Conservation (phyloP, 2,888 invertebrate species). For the Eulithis prunata region DNA sequence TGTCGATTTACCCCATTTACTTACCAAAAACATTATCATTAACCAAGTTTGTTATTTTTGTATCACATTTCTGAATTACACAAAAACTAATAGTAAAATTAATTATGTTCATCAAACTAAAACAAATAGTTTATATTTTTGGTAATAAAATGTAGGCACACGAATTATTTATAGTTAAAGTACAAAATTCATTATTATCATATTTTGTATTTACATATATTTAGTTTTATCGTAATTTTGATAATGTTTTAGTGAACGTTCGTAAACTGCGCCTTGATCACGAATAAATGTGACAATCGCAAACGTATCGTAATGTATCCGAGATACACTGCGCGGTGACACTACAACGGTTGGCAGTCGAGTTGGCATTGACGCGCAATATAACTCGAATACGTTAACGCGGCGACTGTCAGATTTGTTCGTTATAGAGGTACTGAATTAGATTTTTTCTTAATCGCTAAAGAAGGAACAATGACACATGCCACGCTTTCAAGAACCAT, state of each 20-base stretch:
- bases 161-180: not conserved
- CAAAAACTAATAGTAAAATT: not conserved
- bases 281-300: no score
- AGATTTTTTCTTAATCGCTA: slow-evolving; percentile 13
- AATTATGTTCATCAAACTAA: not conserved
- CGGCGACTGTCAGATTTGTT: no score
- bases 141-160: slow-evolving; percentile 27
- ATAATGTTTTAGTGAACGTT: not conserved
- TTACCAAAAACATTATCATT: slow-evolving; percentile 20
- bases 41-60: slow-evolving; percentile 6
- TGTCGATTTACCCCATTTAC: slow-evolving; percentile 32
- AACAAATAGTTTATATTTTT: slow-evolving; percentile 12
- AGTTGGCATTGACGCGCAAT: no score
- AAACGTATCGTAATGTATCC: no score
- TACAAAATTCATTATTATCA: slow-evolving; percentile 7
- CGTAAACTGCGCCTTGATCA: no score
- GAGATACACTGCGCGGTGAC: no score
- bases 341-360: no score
- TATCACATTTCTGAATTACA: slow-evolving; percentile 7
- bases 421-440: not conserved
- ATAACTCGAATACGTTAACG: no score
- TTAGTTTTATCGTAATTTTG: not conserved
- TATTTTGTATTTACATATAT: slow-evolving; percentile 12
- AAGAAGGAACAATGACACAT: slow-evolving; percentile 43
- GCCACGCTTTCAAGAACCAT: slow-evolving; percentile 23